These are phyloP conservation scores for Sphecodes monilicornis DNA, from an alignment of 2,888 invertebrate genomes.

Conservation along the genomic window DNA sequence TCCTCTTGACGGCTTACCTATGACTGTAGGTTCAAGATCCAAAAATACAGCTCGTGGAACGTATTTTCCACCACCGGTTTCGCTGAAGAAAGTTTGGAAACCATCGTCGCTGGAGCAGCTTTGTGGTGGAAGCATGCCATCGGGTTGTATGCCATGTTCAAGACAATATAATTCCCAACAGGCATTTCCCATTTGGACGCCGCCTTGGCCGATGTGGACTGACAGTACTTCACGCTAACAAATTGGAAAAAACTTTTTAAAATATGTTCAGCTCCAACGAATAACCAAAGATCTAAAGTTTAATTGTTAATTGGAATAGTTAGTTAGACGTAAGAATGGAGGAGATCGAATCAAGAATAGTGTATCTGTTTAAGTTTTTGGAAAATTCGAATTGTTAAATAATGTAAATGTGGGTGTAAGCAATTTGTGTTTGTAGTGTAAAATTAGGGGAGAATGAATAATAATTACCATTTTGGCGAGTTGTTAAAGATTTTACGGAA, in stretches of 20 bases:
- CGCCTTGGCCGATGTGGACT: slow-evolving; percentile 94
- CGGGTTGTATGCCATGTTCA: slow-evolving; percentile 92
- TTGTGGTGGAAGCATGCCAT: slow-evolving; percentile 88
- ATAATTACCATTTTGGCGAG: slow-evolving; percentile 64
- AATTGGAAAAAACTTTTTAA: not conserved
- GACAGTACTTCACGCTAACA: slow-evolving; percentile 93
- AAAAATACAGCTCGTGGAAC: slow-evolving; percentile 95
- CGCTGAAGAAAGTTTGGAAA: slow-evolving; percentile 91
- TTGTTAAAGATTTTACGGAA: slow-evolving; percentile 9
- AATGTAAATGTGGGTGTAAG: not conserved
- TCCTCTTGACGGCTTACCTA: slow-evolving; percentile 85
- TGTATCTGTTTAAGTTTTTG: not conserved
- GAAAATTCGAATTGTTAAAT: not conserved
- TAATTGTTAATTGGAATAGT: not conserved
- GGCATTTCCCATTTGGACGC: slow-evolving; percentile 93
- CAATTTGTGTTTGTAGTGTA: not conserved
- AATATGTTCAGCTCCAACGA: not conserved
- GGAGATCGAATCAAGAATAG: not conserved
- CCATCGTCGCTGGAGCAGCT: slow-evolving; percentile 83
- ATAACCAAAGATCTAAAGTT: not conserved
- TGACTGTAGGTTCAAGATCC: slow-evolving; percentile 95
- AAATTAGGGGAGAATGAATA: not conserved
- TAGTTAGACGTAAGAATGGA: not conserved
- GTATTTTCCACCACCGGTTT: slow-evolving; percentile 94
- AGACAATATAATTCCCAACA: slow-evolving; percentile 94